Evolutionary conservation across 1,140 invertebrate species (phyloP).

Genomic region (Lasioglossum albipes): DNA sequence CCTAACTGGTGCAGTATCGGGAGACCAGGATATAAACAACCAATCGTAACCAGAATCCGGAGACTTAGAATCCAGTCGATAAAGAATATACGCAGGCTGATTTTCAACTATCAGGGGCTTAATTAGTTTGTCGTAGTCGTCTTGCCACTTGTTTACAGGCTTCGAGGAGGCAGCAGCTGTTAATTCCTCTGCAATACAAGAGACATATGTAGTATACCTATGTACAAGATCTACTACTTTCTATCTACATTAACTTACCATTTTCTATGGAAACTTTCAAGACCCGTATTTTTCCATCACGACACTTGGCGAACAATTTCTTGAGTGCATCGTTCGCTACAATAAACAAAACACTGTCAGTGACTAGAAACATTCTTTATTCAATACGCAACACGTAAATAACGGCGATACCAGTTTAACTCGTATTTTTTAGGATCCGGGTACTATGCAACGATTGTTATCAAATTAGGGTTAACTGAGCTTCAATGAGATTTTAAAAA

Average conservation of each 20-base stretch:
- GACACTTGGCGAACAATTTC: conserved; percentile 90
- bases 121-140: conserved; percentile 92
- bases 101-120: conserved; percentile 89
- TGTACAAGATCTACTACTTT: no score
- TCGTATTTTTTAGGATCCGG: no score
- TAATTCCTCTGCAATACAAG: conserved; percentile 87
- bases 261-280: conserved; percentile 93
- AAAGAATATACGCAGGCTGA: conserved; percentile 96
- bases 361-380: not conserved
- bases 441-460: conserved; percentile 6
- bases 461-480: conserved; percentile 72
- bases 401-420: no score
- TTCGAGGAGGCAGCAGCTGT: conserved; percentile 84
- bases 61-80: conserved; percentile 82
- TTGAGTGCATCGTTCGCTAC: conserved; percentile 90
- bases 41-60: conserved; percentile 91
- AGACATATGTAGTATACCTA: no score
- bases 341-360: conserved; percentile 72
- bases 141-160: conserved; percentile 89
- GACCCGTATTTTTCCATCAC: conserved; percentile 88
- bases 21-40: conserved; percentile 97
- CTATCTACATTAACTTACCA: conserved; percentile 81
- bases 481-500: conserved; percentile 30
- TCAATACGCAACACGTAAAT: no score
- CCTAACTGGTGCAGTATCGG: conserved; percentile 92